Conservation (phyloP, 2,113 vertebrate species). For the Gymnogyps californianus region DNA sequence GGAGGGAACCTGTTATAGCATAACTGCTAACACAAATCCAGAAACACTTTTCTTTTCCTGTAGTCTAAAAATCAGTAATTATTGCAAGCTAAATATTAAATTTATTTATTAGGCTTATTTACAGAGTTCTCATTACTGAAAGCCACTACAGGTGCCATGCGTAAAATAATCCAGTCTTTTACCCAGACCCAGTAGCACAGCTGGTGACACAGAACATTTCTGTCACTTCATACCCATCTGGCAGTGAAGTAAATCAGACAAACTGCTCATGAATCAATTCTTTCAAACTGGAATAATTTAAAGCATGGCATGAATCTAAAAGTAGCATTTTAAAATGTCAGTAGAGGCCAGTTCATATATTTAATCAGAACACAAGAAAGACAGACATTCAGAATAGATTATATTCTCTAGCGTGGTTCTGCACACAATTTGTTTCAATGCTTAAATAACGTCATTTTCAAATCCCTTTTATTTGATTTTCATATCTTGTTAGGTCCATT, state of each 20-base stretch:
- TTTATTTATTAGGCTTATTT: neutral
- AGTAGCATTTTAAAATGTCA: neutral
- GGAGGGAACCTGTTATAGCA: neutral
- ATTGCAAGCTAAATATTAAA: neutral
- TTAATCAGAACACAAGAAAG: neutral
- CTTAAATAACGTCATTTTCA: neutral
- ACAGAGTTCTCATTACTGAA: neutral
- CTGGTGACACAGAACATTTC: neutral
- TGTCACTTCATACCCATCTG: neutral
- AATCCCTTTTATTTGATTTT: neutral
- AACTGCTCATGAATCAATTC: constrained; percentile 10
- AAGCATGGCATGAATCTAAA: neutral
- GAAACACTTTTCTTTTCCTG: neutral
- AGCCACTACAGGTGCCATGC: neutral
- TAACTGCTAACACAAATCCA: neutral
- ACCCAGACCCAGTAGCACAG: neutral
- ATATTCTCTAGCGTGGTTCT: neutral
- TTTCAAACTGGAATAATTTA: constrained; percentile 18
- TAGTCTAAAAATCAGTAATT: neutral
- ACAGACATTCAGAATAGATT: neutral
- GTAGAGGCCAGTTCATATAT: neutral
- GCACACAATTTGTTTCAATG: neutral
- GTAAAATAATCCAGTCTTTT: neutral
- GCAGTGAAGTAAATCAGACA: constrained; percentile 13
- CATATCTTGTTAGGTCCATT: neutral